Conservation (phyloP, 2,888 invertebrate genomes). For the Mellilla xanthometata region DNA sequence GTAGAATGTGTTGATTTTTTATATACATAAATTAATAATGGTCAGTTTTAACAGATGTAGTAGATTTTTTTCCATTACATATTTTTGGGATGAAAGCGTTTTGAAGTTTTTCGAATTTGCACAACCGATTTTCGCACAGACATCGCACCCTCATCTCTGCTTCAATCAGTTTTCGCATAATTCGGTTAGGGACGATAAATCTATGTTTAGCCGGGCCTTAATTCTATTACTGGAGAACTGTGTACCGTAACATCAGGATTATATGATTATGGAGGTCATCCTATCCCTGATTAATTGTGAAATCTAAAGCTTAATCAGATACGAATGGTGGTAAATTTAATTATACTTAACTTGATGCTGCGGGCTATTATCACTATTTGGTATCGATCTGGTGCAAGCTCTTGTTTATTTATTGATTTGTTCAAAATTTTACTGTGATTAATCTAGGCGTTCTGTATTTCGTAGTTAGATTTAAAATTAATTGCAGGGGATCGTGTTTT, state of each 20-base stretch:
- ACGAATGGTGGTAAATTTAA: constrained; percentile 24
- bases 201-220: constrained; percentile 66
- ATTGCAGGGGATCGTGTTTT: too few relatives aligned
- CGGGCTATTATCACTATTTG: background rate
- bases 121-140: constrained; percentile 39
- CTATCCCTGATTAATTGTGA: constrained; percentile 52
- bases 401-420: too few relatives aligned
- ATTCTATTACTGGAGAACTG: constrained; percentile 63
- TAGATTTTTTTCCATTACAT: too few relatives aligned
- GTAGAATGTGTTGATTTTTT: too few relatives aligned
- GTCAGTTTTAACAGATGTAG: too few relatives aligned
- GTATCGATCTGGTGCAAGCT: constrained; percentile 1
- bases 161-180: constrained; percentile 71
- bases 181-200: constrained; percentile 78
- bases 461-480: too few relatives aligned
- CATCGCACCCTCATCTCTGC: constrained; percentile 55
- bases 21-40: too few relatives aligned
- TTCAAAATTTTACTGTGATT: too few relatives aligned
- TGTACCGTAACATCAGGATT: constrained; percentile 56
- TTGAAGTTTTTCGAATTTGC: too few relatives aligned
- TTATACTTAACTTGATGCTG: constrained; percentile 19
- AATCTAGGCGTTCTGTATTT: too few relatives aligned
- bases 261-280: constrained; percentile 66
- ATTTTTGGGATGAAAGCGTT: too few relatives aligned
- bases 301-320: constrained; percentile 41